Conservation (phyloP, 2,797 vertebrate genomes). For the Poecile montanus region DNA sequence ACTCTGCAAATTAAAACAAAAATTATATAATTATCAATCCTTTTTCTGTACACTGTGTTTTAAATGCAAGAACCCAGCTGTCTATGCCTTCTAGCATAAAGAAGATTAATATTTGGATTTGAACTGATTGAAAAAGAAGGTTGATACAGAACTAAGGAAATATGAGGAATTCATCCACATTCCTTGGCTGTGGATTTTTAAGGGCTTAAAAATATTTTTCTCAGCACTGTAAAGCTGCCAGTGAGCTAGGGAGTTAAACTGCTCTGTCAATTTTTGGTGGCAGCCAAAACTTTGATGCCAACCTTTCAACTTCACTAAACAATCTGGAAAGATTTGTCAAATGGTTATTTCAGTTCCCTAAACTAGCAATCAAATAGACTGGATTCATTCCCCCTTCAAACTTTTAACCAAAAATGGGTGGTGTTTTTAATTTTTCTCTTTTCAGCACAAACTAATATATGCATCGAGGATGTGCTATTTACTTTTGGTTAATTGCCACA, state of each 20-base stretch:
- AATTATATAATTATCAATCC: neutral
- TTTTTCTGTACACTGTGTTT: neutral
- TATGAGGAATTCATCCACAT: neutral
- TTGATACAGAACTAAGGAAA: neutral
- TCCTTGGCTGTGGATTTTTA: neutral
- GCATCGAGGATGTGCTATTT: neutral
- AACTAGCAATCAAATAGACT: neutral
- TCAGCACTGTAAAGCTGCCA: neutral
- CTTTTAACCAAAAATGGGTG: neutral
- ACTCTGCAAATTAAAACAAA: neutral
- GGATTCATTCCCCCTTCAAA: neutral
- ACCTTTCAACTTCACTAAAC: neutral
- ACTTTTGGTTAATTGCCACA: neutral
- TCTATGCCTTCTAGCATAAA: neutral
- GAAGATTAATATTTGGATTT: neutral
- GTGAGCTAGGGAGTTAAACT: neutral
- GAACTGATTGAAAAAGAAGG: neutral
- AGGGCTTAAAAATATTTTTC: neutral
- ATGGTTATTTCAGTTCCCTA: neutral
- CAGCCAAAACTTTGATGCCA: neutral
- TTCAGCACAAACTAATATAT: neutral
- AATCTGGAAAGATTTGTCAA: neutral
- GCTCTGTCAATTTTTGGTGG: neutral
- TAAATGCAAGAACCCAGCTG: neutral
- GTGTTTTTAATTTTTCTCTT: neutral